Conservation (phyloP, 2,797 vertebrate species). For the Chrosomus eos region DNA sequence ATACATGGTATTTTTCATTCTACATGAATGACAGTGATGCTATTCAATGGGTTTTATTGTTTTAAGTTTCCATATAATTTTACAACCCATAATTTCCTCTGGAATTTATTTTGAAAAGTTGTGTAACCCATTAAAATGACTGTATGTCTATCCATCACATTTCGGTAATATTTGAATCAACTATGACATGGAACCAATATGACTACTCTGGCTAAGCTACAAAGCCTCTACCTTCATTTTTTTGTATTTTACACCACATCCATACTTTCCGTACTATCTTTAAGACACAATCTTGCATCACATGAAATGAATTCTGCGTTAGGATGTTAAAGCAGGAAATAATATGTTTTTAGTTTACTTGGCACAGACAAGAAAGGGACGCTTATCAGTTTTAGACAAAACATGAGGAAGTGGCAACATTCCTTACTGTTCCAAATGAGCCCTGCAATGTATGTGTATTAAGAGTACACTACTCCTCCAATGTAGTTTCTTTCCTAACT, state of each 20-base stretch:
- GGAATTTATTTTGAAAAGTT: neutral
- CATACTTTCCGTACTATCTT: neutral
- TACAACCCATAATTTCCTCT: neutral
- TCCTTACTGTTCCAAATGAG: slow-evolving; percentile 14
- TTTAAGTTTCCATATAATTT: neutral
- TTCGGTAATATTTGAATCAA: neutral
- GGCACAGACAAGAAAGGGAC: slow-evolving; percentile 31
- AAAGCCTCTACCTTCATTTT: neutral
- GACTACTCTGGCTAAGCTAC: neutral
- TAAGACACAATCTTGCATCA: neutral
- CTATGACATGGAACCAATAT: neutral
- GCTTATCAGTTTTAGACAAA: slow-evolving; percentile 56
- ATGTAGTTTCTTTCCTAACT: neutral
- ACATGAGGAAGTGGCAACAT: slow-evolving; percentile 62
- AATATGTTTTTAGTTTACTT: slow-evolving; percentile 15
- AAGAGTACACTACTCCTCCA: slow-evolving; percentile 8
- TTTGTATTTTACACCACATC: neutral
- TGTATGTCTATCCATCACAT: neutral
- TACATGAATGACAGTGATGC: neutral
- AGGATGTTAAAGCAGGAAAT: slow-evolving; percentile 43
- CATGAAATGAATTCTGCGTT: neutral
- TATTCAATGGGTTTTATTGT: neutral
- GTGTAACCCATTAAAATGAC: neutral
- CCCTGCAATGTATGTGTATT: neutral
- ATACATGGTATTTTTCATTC: neutral